Percentiles rank a stretch among this genome's conserved stretches.
Evolutionary conservation across 2,888 invertebrate genomes (phyloP).

Genomic region (Camptogramma bilineatum): DNA sequence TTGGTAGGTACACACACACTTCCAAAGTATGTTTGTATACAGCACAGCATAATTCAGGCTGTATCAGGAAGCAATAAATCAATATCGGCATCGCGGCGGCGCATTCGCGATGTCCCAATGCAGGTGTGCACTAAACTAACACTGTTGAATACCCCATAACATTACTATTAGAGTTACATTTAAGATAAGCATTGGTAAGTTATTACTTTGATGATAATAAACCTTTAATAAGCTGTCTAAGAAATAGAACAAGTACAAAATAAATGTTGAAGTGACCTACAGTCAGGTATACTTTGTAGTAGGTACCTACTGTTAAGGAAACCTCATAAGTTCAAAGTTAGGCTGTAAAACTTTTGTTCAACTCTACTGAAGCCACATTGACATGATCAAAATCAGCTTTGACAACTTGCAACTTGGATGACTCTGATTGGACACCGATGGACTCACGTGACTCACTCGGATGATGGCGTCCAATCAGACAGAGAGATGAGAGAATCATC

Average conservation of each 20-base stretch:
- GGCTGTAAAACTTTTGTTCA: no score
- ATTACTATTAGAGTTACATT: constrained; percentile 4
- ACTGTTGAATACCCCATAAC: background rate
- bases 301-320: background rate
- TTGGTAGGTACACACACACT: background rate
- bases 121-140: constrained; percentile 5
- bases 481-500: no score
- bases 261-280: background rate
- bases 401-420: no score
- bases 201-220: background rate
- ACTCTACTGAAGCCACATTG: no score
- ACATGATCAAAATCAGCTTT: no score
- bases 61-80: constrained; percentile 15
- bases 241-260: background rate
- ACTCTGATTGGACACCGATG: no score
- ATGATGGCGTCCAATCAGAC: no score
- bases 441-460: no score
- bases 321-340: no score
- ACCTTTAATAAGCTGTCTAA: no score
- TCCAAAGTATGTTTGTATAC: background rate
- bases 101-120: constrained; percentile 21
- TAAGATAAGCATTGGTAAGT: constrained; percentile 4
- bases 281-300: no score
- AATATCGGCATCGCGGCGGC: constrained; percentile 23
- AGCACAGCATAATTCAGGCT: constrained; percentile 5